Percentiles rank a stretch among this genome's conserved stretches.
Evolutionary conservation across 2,113 vertebrate species (phyloP).

Genomic region (Otolemur garnettii): DNA sequence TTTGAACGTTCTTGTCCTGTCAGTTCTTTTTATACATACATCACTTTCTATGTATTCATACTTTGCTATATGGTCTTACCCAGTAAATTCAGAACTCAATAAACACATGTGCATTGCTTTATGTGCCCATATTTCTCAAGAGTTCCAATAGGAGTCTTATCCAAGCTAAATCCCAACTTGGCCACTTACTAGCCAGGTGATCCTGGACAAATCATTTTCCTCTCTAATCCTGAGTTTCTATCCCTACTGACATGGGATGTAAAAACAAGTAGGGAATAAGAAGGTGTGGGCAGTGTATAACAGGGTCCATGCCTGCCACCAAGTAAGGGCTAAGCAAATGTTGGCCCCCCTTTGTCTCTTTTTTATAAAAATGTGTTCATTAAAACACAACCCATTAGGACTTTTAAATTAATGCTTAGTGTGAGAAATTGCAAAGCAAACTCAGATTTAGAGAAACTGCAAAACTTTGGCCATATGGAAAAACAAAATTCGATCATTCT

Average conservation of each 20-base stretch:
- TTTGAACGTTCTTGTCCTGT: constrained; percentile 23
- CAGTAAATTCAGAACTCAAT: not conserved
- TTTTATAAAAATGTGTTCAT: not conserved
- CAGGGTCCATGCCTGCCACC: not conserved
- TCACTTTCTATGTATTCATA: not conserved
- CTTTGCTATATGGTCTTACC: not conserved
- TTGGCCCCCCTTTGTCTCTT: not conserved
- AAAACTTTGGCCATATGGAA: not conserved
- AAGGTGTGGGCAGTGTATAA: not conserved
- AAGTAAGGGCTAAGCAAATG: not conserved
- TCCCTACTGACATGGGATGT: not conserved
- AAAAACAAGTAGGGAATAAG: not conserved
- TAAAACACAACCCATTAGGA: not conserved
- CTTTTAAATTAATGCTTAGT: constrained; percentile 32
- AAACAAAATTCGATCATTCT: constrained; percentile 23
- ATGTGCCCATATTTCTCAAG: not conserved
- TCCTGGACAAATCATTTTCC: not conserved
- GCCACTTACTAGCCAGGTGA: not conserved
- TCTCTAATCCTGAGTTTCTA: not conserved
- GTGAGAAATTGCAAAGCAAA: not conserved
- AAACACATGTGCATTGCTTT: not conserved
- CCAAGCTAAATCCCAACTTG: not conserved
- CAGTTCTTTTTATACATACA: not conserved
- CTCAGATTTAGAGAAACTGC: not conserved
- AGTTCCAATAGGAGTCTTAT: not conserved